Percentiles rank a stretch among this genome's conserved stretches.
phyloP scores from a whole-genome alignment of 2,113 vertebrate species.

The Naja naja region DNA sequence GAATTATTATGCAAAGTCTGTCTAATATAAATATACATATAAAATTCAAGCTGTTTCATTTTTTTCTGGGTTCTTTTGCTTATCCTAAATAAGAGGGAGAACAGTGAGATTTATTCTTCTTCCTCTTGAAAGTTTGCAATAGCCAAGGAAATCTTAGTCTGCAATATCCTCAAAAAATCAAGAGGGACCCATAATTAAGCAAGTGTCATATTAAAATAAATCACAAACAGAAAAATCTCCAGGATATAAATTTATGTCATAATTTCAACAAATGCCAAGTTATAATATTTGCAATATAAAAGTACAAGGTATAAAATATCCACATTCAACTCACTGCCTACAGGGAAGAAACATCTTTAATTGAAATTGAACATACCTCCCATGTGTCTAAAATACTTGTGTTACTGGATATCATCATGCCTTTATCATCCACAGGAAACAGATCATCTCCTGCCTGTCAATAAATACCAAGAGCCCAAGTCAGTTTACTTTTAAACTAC shows the following conservation, averaged over 20 bases:
- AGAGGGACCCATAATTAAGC: not conserved
- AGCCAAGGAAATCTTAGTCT: not conserved
- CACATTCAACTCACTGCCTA: not conserved
- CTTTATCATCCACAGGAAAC: slow-evolving; percentile 79
- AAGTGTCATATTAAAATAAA: not conserved
- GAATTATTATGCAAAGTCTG: not conserved
- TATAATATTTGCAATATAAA: not conserved
- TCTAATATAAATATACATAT: not conserved
- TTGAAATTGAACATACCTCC: slow-evolving; percentile 74
- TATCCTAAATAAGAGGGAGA: not conserved
- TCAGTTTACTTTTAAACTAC: not conserved
- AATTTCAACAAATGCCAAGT: not conserved
- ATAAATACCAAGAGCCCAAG: not conserved
- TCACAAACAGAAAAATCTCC: not conserved
- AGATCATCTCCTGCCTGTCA: slow-evolving; percentile 74
- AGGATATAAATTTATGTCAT: not conserved
- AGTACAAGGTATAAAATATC: not conserved
- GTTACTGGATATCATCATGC: slow-evolving; percentile 68
- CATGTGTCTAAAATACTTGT: slow-evolving; percentile 80
- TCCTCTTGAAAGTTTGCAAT: not conserved
- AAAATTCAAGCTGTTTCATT: not conserved
- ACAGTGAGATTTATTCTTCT: not conserved
- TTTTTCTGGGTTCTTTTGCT: not conserved
- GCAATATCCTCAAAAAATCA: not conserved
- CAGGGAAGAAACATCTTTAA: not conserved